phyloP scores from a whole-genome alignment of 2,888 invertebrate genomes.

The Cinara cedri region DNA sequence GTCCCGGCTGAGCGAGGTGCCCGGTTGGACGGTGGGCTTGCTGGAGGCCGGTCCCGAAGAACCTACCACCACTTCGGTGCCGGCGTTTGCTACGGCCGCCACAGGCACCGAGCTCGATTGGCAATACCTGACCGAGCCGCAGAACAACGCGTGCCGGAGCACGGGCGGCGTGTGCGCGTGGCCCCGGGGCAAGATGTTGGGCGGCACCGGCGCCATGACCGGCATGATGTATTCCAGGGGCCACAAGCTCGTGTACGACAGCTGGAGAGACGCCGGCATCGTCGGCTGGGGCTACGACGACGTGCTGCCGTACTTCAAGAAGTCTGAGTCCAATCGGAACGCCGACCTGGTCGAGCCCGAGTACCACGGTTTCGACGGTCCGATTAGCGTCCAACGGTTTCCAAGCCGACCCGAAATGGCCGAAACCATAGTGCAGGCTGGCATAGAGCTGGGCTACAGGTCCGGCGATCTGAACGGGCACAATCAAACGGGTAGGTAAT shows the following conservation, averaged over 20 bases:
- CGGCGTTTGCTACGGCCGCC: conserved; percentile 63
- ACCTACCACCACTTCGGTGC: conserved; percentile 64
- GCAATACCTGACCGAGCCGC: conserved; percentile 66
- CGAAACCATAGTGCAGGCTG: conserved; percentile 63
- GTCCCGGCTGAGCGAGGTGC: conserved; percentile 64
- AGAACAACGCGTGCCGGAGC: conserved; percentile 61
- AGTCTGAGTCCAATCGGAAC: conserved; percentile 63
- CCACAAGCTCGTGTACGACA: conserved; percentile 74
- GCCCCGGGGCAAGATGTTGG: conserved; percentile 65
- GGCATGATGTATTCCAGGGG: conserved; percentile 70
- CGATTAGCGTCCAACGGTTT: conserved; percentile 63
- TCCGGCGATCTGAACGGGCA: conserved; percentile 63
- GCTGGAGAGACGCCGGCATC: conserved; percentile 68
- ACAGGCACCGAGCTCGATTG: conserved; percentile 64
- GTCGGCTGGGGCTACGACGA: conserved; percentile 67
- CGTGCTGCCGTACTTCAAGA: conserved; percentile 63
- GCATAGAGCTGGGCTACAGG: conserved; percentile 63
- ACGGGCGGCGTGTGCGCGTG: conserved; percentile 63
- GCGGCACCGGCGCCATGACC: conserved; percentile 60
- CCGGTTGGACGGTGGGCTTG: conserved; percentile 63
- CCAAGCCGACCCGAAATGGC: conserved; percentile 63
- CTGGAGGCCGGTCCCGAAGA: conserved; percentile 65
- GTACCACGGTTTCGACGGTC: conserved; percentile 64
- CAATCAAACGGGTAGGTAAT: conserved; percentile 59
- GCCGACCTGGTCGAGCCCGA: conserved; percentile 62